Evolutionary conservation across 1,140 invertebrate genomes (phyloP).

Genomic region (Ceratoteleas bidentatus): DNA sequence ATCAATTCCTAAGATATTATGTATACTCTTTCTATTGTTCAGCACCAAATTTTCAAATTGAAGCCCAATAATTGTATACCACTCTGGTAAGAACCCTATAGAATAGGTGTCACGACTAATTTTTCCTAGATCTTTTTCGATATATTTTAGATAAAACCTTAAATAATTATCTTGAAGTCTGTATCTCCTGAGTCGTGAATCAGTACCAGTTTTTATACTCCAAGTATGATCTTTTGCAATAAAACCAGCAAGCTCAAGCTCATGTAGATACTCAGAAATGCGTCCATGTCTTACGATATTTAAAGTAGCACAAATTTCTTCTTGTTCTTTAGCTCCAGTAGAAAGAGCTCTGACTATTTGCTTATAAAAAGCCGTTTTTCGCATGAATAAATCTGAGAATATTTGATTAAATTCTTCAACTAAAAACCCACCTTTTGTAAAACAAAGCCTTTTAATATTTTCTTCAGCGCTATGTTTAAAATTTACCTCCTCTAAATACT

Average conservation of each 20-base stretch:
- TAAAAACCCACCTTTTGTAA: constrained; percentile 46
- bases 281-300: constrained; percentile 36
- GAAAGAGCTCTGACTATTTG: constrained; percentile 42
- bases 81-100: no score
- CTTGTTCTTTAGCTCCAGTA: constrained; percentile 40
- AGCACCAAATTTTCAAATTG: no score
- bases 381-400: constrained; percentile 45
- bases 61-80: no score
- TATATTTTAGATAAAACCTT: constrained; percentile 40
- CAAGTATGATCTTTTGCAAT: constrained; percentile 35
- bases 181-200: constrained; percentile 39
- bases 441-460: constrained; percentile 47
- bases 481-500: constrained; percentile 44
- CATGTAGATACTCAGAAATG: constrained; percentile 42
- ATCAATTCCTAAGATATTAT: no score
- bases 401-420: constrained; percentile 47
- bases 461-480: constrained; percentile 39
- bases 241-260: constrained; percentile 36
- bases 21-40: no score
- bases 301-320: constrained; percentile 37
- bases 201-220: constrained; percentile 37
- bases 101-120: constrained; percentile 32
- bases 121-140: constrained; percentile 34
- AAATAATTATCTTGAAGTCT: constrained; percentile 42
- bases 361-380: constrained; percentile 47